Conservation (phyloP, 1,140 invertebrate species). For the Zophobas morio region DNA sequence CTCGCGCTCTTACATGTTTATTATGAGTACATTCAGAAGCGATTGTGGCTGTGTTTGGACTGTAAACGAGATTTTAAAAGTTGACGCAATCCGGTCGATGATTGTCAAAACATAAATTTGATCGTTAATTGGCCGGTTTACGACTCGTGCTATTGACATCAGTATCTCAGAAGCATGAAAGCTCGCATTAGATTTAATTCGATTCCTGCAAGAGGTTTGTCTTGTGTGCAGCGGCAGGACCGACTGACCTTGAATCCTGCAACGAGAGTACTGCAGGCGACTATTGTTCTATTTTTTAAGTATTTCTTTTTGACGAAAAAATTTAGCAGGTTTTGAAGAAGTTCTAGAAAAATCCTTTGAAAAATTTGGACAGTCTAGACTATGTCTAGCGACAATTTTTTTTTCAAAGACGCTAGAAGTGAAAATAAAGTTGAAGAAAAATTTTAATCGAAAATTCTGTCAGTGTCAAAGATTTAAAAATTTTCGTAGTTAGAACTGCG, state of each 20-base stretch:
- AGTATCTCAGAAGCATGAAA: background rate
- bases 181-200: too few species aligned
- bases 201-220: background rate
- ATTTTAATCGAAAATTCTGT: too few species aligned
- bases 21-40: constrained; percentile 4
- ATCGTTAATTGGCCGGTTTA: constrained; percentile 8
- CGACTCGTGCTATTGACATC: constrained; percentile 7
- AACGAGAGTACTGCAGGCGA: background rate
- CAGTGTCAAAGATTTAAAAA: too few species aligned
- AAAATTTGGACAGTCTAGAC: too few species aligned
- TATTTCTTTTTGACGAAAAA: too few species aligned
- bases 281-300: too few species aligned
- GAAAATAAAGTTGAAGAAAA: too few species aligned
- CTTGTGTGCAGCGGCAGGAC: background rate
- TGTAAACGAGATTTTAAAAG: constrained; percentile 16
- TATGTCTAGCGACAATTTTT: too few species aligned
- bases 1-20: background rate
- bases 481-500: too few species aligned
- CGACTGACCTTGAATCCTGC: constrained; percentile 13
- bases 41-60: constrained; percentile 13
- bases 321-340: too few species aligned
- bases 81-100: constrained; percentile 13
- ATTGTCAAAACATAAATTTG: constrained; percentile 14
- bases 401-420: too few species aligned
- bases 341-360: too few species aligned